Conservation (phyloP, 2,113 vertebrate species). For the Hemibagrus wyckioides region DNA sequence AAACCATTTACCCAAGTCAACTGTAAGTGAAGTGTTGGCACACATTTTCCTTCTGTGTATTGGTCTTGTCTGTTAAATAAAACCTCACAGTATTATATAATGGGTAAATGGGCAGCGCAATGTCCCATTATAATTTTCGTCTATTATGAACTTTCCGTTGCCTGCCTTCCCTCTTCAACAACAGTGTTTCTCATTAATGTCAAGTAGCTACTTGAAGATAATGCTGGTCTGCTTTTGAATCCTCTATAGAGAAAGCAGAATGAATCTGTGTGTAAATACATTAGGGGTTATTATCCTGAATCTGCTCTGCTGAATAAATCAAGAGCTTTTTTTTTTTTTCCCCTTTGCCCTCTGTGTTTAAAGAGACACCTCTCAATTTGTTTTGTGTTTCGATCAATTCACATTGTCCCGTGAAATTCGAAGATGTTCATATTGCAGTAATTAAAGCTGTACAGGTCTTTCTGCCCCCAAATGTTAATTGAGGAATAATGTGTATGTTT, state of each 20-base stretch:
- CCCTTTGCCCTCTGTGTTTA: background rate
- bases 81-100: background rate
- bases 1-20: background rate
- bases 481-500: background rate
- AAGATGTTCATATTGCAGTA: background rate
- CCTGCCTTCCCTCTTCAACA: slow-evolving; percentile 17
- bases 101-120: slow-evolving; percentile 3
- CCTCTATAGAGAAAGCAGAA: slow-evolving; percentile 14
- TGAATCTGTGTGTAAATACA: slow-evolving; percentile 30
- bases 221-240: slow-evolving; percentile 11
- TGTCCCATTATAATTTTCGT: slow-evolving; percentile 21
- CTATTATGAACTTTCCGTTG: background rate
- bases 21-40: background rate
- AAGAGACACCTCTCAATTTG: slow-evolving; percentile 11
- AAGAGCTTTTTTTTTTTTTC: slow-evolving; percentile 14
- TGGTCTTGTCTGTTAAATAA: slow-evolving; percentile 1
- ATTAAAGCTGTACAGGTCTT: slow-evolving; percentile 5
- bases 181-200: slow-evolving; percentile 25
- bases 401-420: background rate
- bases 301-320: slow-evolving; percentile 15
- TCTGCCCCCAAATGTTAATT: background rate
- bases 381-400: background rate
- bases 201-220: slow-evolving; percentile 33
- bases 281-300: slow-evolving; percentile 16
- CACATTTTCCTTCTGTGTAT: background rate